Conservation (phyloP, 2,113 vertebrate species). For the Myiozetetes cayanensis region DNA sequence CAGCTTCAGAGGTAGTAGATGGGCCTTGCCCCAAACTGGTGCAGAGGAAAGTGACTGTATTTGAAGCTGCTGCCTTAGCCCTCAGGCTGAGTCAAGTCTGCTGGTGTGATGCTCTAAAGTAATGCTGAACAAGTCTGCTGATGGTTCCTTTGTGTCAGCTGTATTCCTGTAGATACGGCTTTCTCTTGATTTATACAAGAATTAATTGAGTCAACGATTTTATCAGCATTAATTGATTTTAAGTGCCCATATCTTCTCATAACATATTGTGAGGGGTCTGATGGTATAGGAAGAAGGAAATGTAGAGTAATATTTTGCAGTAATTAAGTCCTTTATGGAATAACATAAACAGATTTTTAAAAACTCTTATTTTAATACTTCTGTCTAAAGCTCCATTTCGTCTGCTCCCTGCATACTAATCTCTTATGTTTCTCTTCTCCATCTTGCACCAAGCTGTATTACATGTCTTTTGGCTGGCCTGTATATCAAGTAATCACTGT, state of each 20-base stretch:
- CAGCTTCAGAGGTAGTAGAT: background rate
- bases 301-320: background rate
- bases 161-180: background rate
- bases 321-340: background rate
- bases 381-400: background rate
- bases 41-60: background rate
- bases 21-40: background rate
- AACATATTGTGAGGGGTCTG: background rate
- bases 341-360: background rate
- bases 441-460: background rate
- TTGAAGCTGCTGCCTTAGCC: background rate
- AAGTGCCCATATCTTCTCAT: background rate
- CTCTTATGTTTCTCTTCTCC: background rate
- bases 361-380: background rate
- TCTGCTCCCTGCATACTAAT: background rate
- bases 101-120: background rate
- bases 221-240: background rate
- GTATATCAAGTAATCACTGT: background rate
- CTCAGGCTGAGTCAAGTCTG: background rate
- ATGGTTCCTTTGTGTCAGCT: background rate
- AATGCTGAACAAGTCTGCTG: background rate
- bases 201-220: background rate
- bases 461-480: background rate
- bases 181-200: background rate
- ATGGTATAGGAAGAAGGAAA: background rate